Base-by-base conservation (phyloP, 1,140 invertebrate species). In the Danaus melanippus region DNA sequence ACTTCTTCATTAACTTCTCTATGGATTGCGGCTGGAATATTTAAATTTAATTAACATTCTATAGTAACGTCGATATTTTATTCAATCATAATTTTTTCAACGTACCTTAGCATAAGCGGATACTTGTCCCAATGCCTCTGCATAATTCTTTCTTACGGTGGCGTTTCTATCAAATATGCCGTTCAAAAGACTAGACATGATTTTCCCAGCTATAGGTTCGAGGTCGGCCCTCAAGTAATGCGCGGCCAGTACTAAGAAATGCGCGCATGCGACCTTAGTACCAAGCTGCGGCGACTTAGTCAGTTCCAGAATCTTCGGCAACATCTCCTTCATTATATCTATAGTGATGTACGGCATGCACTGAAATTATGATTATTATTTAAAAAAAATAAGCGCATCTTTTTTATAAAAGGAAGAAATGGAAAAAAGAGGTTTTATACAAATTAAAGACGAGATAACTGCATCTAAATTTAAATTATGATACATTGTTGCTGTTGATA, bases 281-380 rank as follows among this genome's bases (percentile, higher is more conserved):
- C 94, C 94, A 46, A 97, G 88, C 63, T 93, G 94, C 46, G 92
- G 94, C 12, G 90, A 91, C 64, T 93, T 95, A 62, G 96, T 92
- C 43, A 97, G 85, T 57, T 98, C 96, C 32, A 94, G 86, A 0
- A 98, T 86, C 72, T 92, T 91, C 6, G 95, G 94, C 10, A 96
- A 89, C 69, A 97, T 90, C 55, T 94, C 92, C 68, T 93, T 92
- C 66, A 97, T 87, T 45, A 92, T 91, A 5, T 90, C 85, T 41
- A 90, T 91, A 78, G 95, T 93, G 40, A 96, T 90, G 75, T 92
- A 96, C 59, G 94, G 94, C 58, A 97, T 90, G 74, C 95, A 96
- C 92, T 96, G 81, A 41, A 46, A 50, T 56, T 47, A 12, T 44
- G 3, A n/a, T 12, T 8, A 44, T 44, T 44, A 6, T 44, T n/a